These are phyloP conservation scores for Hucho hucho DNA, from an alignment of 2,113 vertebrate genomes.

Conservation along the genomic window DNA sequence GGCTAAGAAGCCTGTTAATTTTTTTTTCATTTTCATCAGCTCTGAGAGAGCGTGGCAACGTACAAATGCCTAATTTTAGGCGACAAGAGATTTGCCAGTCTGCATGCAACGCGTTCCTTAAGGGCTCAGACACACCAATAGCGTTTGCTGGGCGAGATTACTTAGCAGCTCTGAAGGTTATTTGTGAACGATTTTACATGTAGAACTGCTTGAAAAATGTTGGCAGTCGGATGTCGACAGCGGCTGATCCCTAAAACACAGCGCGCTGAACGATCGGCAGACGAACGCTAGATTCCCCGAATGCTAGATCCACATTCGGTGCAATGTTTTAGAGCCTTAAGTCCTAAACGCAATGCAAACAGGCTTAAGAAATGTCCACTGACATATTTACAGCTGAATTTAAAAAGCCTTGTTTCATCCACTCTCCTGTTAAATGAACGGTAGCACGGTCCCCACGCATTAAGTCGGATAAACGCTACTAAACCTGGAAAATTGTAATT, in stretches of 20 bases:
- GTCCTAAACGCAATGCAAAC: slow-evolving; percentile 71
- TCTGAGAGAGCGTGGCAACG: slow-evolving; percentile 35
- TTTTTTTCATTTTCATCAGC: slow-evolving; percentile 60
- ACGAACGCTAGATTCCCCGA: background rate
- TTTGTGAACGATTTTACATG: too few relatives aligned
- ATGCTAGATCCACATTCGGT: background rate
- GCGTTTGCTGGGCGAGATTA: too few relatives aligned
- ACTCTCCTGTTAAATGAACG: slow-evolving; percentile 52
- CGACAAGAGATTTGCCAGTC: slow-evolving; percentile 48
- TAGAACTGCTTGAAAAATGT: too few relatives aligned
- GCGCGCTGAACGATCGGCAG: too few relatives aligned
- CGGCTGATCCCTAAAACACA: too few relatives aligned
- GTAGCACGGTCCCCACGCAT: slow-evolving; percentile 42
- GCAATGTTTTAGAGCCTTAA: slow-evolving; percentile 6
- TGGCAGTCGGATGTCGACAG: too few relatives aligned
- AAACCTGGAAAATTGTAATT: slow-evolving; percentile 46
- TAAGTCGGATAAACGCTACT: slow-evolving; percentile 23
- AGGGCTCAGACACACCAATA: background rate
- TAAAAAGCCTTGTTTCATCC: slow-evolving; percentile 68
- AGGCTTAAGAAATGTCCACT: slow-evolving; percentile 65
- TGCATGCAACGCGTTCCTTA: slow-evolving; percentile 49
- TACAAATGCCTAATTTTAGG: slow-evolving; percentile 70
- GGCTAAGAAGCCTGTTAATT: slow-evolving; percentile 36
- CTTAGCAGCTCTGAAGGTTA: too few relatives aligned
- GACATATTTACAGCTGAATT: slow-evolving; percentile 63